These are phyloP conservation scores for Holothuria glaberrima DNA, from an alignment of 35 echinoderm and acorn worm species.

Conservation along the genomic window DNA sequence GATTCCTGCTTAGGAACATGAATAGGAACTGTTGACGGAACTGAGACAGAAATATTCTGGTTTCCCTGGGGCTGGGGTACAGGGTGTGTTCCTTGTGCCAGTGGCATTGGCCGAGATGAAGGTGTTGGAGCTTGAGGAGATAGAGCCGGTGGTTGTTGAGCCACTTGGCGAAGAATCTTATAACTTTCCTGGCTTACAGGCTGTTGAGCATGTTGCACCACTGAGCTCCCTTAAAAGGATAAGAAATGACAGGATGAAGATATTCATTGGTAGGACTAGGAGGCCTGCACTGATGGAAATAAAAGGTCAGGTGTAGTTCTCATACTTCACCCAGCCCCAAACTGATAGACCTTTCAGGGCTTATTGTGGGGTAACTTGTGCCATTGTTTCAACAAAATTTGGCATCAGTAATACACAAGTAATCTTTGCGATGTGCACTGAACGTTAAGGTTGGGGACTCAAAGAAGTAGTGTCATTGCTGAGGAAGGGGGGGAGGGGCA, in stretches of 20 bases:
- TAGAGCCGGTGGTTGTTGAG: slow-evolving; percentile 22
- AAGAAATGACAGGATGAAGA: background rate
- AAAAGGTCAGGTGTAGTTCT: too few species aligned
- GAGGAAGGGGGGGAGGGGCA: too few species aligned
- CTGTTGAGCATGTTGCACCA: slow-evolving; percentile 19
- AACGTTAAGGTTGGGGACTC: too few species aligned
- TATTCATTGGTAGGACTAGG: background rate
- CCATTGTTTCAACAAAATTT: too few species aligned
- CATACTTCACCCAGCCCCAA: too few species aligned
- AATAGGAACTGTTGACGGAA: slow-evolving; percentile 44
- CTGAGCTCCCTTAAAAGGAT: slow-evolving; percentile 12
- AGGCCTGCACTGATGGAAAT: background rate
- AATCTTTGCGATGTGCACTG: too few species aligned
- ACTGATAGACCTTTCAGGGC: too few species aligned
- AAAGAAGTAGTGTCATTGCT: too few species aligned
- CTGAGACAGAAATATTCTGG: background rate
- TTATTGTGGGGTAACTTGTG: too few species aligned
- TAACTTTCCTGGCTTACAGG: slow-evolving; percentile 32
- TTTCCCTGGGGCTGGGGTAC: background rate
- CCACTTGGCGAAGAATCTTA: slow-evolving; percentile 39
- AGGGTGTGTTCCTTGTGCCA: background rate
- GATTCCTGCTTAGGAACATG: slow-evolving; percentile 61
- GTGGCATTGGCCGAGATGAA: slow-evolving; percentile 11
- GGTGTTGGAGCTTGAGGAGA: slow-evolving; percentile 25
- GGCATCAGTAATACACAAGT: too few species aligned